Evolutionary conservation across 2,888 invertebrate species (phyloP), one percentile per base, ranked within the genome.

Genomic region (Lasioglossum leucozonium): DNA sequence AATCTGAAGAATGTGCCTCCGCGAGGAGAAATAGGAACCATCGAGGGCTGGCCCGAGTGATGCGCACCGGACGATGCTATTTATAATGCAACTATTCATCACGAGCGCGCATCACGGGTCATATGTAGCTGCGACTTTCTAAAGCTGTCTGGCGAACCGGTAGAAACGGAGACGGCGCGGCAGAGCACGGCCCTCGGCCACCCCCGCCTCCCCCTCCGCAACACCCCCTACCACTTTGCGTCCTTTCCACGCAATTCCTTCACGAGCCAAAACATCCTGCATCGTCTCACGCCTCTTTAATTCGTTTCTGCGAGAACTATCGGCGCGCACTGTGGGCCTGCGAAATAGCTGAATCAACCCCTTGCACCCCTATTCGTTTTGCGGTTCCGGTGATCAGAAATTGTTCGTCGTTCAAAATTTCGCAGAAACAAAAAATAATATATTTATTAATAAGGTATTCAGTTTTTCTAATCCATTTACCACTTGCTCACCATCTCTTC

Each of bases 231-330:
- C 62, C 62, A 2, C 16, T 62, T 62, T 62, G 18, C 16, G 62
- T 6, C 62, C 30, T 62, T 62, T 62, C 62, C 62, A 30, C 67
- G 91, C 90, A 91, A 91, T 91, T 92, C 92, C 89, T 89, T 91
- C 89, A 91, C 90, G 91, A 92, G 87, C 87, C 89, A 89, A 92
- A 92, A 91, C 91, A 90, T 92, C 91, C 92, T 91, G 90, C 87
- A 85, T 78, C 84, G 84, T n/a, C 87, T 80, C 82, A 85, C 85
- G 79, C 86, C 89, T 89, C 84, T 80, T 37, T 84, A 84, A 87
- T 79, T 78, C 82, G 83, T 37, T 65, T 34, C 8, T 77, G 81
- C 74, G 85, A 88, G 84, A 73, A 86, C 76, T 74, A 79, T 73
- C 85, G 72, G 34, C 67, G 55, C 51, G 22, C n/a, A n/a, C 10